Evolutionary conservation across 1,140 invertebrate genomes (phyloP).

Genomic region (Saccostrea cuccullata): DNA sequence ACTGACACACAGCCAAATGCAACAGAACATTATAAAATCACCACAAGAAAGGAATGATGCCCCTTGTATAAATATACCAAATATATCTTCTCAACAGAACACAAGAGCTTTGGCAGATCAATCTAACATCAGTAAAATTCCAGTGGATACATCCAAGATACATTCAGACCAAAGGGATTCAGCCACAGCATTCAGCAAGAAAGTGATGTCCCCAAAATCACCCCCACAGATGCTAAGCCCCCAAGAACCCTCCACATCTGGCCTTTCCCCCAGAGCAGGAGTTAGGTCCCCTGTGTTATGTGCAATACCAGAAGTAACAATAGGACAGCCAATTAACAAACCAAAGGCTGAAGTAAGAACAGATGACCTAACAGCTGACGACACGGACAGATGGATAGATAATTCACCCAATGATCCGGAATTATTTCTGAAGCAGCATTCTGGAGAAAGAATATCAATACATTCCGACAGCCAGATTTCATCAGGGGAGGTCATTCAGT

Average conservation of each 20-base stretch:
- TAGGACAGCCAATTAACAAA: not conserved
- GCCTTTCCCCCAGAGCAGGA: not conserved
- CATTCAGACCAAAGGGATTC: not conserved
- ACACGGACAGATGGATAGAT: not conserved
- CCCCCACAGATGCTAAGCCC: not conserved
- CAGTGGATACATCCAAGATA: not conserved
- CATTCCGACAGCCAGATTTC: not conserved
- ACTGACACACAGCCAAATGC: not conserved
- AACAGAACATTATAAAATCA: not conserved
- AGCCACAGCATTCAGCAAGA: not conserved
- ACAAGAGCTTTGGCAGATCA: not conserved
- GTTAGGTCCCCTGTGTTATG: slow-evolving; percentile 28
- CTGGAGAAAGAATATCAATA: not conserved
- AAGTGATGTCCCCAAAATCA: not conserved
- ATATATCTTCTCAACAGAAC: not conserved
- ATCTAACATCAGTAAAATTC: not conserved
- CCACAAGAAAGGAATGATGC: not conserved
- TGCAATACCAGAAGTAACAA: slow-evolving; percentile 38
- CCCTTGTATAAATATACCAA: not conserved
- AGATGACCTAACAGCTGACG: not conserved
- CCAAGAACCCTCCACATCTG: not conserved
- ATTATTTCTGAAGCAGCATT: not conserved
- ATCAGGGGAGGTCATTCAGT: not conserved
- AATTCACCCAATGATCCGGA: not conserved
- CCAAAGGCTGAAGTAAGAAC: not conserved